Base-by-base conservation (phyloP, 2,113 vertebrate species). In the Martes martes region DNA sequence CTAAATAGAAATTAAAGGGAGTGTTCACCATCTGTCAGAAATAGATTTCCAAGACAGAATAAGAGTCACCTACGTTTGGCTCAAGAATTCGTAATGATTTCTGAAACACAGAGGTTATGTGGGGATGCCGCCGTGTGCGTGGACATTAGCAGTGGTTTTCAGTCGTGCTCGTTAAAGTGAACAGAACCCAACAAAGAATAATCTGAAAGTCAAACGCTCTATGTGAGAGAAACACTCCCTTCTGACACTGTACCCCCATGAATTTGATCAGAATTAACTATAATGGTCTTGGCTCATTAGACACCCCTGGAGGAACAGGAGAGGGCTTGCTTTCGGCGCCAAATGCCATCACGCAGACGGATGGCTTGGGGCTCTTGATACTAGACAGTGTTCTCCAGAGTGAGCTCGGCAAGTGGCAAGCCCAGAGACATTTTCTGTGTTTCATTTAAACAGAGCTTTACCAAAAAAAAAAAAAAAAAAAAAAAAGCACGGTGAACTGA, bases 401-500 rank as follows among this genome's bases (percentile, higher is more conserved):
- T 8, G 73, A 52, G 13, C 23, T 13, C 19, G 7, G 36, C 42
- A n/a, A 65, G 57, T 0, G 31, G 4, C 1, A 50, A 55, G 24
- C 23, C 47, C 63, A 57, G 65, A 71, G 33, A 31, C 24, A 18
- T 9, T 31, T 19, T 33, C 47, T 26, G 13, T 2, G 18, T 8
- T 78, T 57, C 47, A 23, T 52, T 71, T 11, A 31, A 3, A 3
- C 7, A 18, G 11, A 80, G 13, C 18, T 89, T 61, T 55, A 9
- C 61, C 9, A 7, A 36, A 65, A 28, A 63, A 31, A 63, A 28
- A 28, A 9, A 16, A 59, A 31, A n/a, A 11, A 52, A 55, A 57
- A 31, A 19, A 33, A 7, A 42, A 50, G 36, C 11, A 7, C 1
- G 6, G 33, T 18, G 8, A 15, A 8, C 6, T 0, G 23, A 36